A percentile compares a stretch with the other conserved stretches of the same genome.
Conservation (phyloP, 2,888 invertebrate species). For the Heliothis peltigera region DNA sequence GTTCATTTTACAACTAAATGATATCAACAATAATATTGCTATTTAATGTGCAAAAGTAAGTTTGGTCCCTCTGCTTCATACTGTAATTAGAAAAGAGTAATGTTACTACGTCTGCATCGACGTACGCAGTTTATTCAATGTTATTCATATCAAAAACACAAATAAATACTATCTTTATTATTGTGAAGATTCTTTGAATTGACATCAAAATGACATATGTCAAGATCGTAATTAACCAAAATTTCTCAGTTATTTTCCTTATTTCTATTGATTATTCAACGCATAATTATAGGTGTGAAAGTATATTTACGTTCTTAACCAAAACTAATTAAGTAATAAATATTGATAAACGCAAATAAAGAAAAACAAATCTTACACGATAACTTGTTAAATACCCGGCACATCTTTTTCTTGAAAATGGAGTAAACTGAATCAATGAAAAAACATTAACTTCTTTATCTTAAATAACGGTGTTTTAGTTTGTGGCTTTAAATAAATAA, state of each 20-base stretch:
- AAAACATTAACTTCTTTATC: conserved; percentile 62
- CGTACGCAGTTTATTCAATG: conserved; percentile 55
- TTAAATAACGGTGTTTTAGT: conserved; percentile 56
- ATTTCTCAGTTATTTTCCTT: conserved; percentile 48
- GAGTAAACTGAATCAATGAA: conserved; percentile 58
- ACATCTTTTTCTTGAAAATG: conserved; percentile 66
- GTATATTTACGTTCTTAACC: conserved; percentile 37
- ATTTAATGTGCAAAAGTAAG: conserved; percentile 72
- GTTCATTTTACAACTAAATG: conserved; percentile 85
- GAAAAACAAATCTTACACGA: conserved; percentile 77
- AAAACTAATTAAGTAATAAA: conserved; percentile 48
- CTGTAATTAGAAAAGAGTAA: conserved; percentile 69
- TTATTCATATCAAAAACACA: conserved; percentile 69
- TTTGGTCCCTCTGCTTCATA: conserved; percentile 85
- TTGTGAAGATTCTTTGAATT: conserved; percentile 69
- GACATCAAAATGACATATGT: conserved; percentile 84
- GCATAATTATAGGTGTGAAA: conserved; percentile 16
- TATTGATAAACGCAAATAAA: conserved; percentile 52
- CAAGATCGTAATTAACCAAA: conserved; percentile 71
- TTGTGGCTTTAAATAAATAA: conserved; percentile 58
- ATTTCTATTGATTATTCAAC: conserved; percentile 11
- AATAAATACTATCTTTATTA: conserved; percentile 73
- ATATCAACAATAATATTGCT: conserved; percentile 75
- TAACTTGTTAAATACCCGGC: conserved; percentile 66
- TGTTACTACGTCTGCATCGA: conserved; percentile 33